These are phyloP conservation scores for Drosophila conformis DNA, from an alignment of 2,888 invertebrate species.

Conservation along the genomic window DNA sequence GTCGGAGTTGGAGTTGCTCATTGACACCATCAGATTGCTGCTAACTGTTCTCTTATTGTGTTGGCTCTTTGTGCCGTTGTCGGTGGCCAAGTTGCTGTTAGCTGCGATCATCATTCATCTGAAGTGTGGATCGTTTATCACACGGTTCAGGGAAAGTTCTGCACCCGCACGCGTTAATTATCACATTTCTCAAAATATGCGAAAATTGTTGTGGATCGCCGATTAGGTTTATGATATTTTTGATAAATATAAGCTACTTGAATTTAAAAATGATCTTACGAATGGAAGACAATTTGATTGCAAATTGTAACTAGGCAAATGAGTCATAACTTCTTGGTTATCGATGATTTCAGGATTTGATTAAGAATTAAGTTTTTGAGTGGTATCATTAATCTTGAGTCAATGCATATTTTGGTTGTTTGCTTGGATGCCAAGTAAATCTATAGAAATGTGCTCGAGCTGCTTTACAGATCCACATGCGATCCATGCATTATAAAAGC, in stretches of 20 bases:
- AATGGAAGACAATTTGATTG: rapidly evolving
- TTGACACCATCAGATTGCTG: slow-evolving; percentile 74
- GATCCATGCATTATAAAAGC: neutral
- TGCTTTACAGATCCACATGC: neutral
- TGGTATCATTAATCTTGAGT: neutral
- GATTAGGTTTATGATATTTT: neutral
- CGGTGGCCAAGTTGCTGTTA: slow-evolving; percentile 29
- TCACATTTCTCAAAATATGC: slow-evolving; percentile 8
- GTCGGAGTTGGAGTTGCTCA: slow-evolving; percentile 33
- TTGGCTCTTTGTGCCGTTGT: slow-evolving; percentile 44
- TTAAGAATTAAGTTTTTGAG: neutral
- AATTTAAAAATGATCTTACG: neutral
- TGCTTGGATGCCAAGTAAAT: neutral
- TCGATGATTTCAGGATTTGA: neutral
- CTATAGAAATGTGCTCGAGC: neutral
- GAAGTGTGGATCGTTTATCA: slow-evolving; percentile 45
- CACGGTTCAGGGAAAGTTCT: slow-evolving; percentile 64
- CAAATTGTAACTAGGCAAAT: neutral
- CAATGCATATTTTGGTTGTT: neutral
- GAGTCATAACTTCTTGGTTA: too few species aligned
- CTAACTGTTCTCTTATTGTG: slow-evolving; percentile 63
- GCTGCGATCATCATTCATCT: slow-evolving; percentile 41
- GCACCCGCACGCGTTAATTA: slow-evolving; percentile 22
- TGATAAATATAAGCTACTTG: neutral
- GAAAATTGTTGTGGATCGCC: neutral